Evolutionary conservation across 2,797 vertebrate species (phyloP), one percentile per base, ranked within the genome.

Genomic region (Silurus aristotelis): DNA sequence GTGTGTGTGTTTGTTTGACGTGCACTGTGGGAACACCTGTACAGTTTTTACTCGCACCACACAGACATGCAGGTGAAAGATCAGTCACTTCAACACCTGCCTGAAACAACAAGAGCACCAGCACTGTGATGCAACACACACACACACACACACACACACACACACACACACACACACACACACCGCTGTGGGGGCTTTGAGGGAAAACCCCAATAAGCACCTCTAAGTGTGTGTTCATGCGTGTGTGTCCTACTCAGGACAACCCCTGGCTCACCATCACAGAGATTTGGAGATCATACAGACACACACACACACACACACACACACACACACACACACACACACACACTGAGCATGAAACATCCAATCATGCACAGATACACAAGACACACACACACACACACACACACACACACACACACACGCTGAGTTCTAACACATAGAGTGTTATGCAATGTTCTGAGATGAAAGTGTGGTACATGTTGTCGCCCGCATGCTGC

Each of bases 211-310:
- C 48, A 61, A 56, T 84, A 80, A 82, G n/a, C 64, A 58, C 63
- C 70, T 83, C 63, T 66, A 71, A 80, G 82, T 79, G 66, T 70
- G 48, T 56, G 82, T 80, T 31, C 25, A 63, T 63, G 60, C 60
- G 56, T 82, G 72, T 78, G 68, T 52, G 78, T 93, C 92, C 91
- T 92, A 94, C 93, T 94, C 93, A 94, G 94, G 94, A 95, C 93
- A 95, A 94, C 94, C 95, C 93, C 95, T 95, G 94, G 95, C 94
- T 94, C 90, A 94, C 90, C 94, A 94, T 95, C 95, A 95, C 93
- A 95, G 92, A 94, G 92, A 94, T 92, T 90, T 87, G 58, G n/a
- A 89, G 90, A 91, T 90, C 91, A 91, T 83, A 90, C 86, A 85
- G 22, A 84, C 66, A 89, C 88, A 94, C 90, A 92, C 93, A 87